Percentiles rank a stretch among this genome's conserved stretches.
Evolutionary conservation across 1,140 invertebrate genomes (phyloP).

Genomic region (Piezodorus guildinii): DNA sequence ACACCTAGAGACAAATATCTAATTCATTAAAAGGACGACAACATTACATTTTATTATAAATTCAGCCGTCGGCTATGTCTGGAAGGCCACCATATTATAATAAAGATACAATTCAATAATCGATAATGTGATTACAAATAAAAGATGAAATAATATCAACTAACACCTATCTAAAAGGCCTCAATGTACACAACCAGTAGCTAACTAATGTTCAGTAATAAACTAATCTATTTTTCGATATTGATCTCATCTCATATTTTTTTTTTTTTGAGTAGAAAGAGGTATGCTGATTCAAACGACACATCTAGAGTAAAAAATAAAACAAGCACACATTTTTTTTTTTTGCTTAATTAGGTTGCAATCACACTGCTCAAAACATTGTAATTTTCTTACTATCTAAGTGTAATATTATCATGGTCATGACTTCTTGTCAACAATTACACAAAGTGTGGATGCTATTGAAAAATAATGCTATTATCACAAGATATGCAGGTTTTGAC

Average conservation of each 20-base stretch:
- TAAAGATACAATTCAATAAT: too few species aligned
- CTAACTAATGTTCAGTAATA: slow-evolving; percentile 13
- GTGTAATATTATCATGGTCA: too few species aligned
- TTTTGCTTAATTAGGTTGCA: slow-evolving; percentile 14
- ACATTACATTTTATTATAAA: too few species aligned
- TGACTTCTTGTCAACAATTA: too few species aligned
- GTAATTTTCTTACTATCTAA: neutral
- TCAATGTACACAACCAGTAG: slow-evolving; percentile 21
- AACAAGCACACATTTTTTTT: slow-evolving; percentile 17
- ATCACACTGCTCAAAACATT: slow-evolving; percentile 6
- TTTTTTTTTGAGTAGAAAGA: slow-evolving; percentile 17
- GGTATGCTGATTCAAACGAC: slow-evolving; percentile 18
- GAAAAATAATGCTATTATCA: too few species aligned
- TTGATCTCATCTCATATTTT: neutral
- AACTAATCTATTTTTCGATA: too few species aligned
- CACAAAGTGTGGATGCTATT: too few species aligned
- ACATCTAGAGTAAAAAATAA: slow-evolving; percentile 21
- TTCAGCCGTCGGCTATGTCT: slow-evolving; percentile 5
- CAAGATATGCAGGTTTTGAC: too few species aligned
- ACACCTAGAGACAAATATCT: too few species aligned
- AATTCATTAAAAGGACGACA: too few species aligned
- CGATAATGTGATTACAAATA: too few species aligned
- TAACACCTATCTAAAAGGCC: slow-evolving; percentile 19
- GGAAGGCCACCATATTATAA: slow-evolving; percentile 16
- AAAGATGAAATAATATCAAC: neutral